Base-by-base conservation (phyloP, 1,140 invertebrate genomes). In the Potamilus streckersoni region DNA sequence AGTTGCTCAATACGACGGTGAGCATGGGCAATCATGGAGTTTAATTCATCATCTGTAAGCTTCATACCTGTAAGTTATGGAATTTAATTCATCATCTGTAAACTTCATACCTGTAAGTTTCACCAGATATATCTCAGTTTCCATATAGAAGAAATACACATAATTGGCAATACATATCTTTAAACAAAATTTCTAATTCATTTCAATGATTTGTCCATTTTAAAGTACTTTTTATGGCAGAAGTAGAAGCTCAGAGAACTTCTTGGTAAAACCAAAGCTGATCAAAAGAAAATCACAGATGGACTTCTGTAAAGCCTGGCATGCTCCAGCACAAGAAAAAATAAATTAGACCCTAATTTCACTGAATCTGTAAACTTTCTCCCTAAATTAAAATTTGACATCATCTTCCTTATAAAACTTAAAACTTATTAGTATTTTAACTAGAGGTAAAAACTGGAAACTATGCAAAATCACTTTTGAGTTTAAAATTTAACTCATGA, bases 1-100 rank as follows among this genome's bases (percentile, higher is more conserved):
- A 92, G 83, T 74, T 92, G 91, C 68, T 92, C 91, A 74, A 92
- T 90, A 49, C 90, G 83, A 59, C 89, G 80, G 82, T 92, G 91
- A 38, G 92, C 91, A 82, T 91, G 91, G 31, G 90, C 90, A 73
- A 92, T 90, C 56, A 92, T 79, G 11, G 89, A 84, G 80, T 92
- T 92, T 56, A 92, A 79, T 76, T 92, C 92, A 23, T 91, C 91
- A 71, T 92, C 90, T 55, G 85, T 86, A 70, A 92, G 74, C 71
- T 90, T 88, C 64, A 87, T 83, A 66, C 83, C 88, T 90, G 66
- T n/a, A 60, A 20, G 31, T 20, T 60, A 92, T 79, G 11, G 89
- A 84, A 80, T 92, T 92, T 56, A 92, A 79, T 76, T 92, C 92
- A 23, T 91, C 91, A 71, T 92, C 90, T 55, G 85, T 86, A 70